Percentiles rank a stretch among this genome's conserved stretches.
Evolutionary conservation across 2,797 vertebrate genomes (phyloP).

Genomic region (Atherinosoma microstoma): DNA sequence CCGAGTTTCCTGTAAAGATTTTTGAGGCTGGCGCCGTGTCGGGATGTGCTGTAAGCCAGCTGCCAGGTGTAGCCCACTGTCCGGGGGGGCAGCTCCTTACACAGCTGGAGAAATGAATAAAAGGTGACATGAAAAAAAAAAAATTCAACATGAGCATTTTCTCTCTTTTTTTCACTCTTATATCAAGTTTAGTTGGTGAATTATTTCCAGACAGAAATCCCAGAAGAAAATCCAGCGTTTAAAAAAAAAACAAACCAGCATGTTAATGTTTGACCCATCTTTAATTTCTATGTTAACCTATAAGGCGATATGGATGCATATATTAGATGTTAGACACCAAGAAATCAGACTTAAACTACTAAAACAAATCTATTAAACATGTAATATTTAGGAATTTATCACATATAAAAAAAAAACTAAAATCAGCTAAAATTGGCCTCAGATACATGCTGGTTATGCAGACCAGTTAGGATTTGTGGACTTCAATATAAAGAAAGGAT

Average conservation of each 20-base stretch:
- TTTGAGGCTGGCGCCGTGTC: slow-evolving; percentile 85
- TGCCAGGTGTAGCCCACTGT: slow-evolving; percentile 81
- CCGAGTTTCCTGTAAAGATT: slow-evolving; percentile 85
- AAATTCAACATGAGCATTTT: not conserved
- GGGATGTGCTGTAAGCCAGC: slow-evolving; percentile 81
- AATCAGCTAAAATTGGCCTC: not conserved
- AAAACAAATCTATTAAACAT: not conserved
- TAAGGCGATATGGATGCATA: not conserved
- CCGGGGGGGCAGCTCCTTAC: slow-evolving; percentile 81
- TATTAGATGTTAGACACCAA: not conserved
- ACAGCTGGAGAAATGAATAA: slow-evolving; percentile 68
- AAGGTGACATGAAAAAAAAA: not conserved
- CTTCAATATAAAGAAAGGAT: not conserved
- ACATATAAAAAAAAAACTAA: not conserved
- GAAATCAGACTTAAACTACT: not conserved
- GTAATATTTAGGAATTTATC: not conserved
- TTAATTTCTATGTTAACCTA: not conserved
- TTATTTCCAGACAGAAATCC: not conserved
- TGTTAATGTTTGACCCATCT: slow-evolving; percentile 1
- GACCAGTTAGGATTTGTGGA: not conserved
- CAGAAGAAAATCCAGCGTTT: not conserved
- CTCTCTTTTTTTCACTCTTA: not conserved
- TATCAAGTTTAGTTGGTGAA: not conserved
- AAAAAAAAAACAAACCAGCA: not conserved
- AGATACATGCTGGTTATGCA: not conserved